These are phyloP conservation scores for Schrankia costaestrigalis DNA, from an alignment of 2,888 invertebrate species.

Conservation along the genomic window DNA sequence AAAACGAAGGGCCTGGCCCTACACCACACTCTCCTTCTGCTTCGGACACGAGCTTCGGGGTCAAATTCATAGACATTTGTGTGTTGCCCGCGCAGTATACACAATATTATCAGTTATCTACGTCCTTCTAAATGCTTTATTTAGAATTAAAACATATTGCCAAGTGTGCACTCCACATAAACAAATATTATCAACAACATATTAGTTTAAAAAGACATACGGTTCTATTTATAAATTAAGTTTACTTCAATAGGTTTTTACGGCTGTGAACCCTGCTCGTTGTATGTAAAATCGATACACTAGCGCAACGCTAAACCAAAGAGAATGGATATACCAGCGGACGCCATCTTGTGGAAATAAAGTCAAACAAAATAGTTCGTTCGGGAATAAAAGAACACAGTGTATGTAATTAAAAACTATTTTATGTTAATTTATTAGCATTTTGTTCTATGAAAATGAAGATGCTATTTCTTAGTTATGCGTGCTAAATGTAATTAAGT, in stretches of 20 bases:
- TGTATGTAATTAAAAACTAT: too few species aligned
- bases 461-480: too few species aligned
- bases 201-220: not conserved
- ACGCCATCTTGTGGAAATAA: conserved; percentile 59
- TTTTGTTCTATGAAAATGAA: too few species aligned
- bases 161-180: not conserved
- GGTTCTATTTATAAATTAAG: conserved; percentile 7
- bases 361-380: conserved; percentile 18
- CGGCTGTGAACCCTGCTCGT: conserved; percentile 54
- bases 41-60: conserved; percentile 80
- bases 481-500: too few species aligned
- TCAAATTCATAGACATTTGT: conserved; percentile 78
- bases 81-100: conserved; percentile 58
- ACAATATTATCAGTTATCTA: conserved; percentile 15
- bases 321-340: conserved; percentile 41
- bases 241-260: conserved; percentile 46
- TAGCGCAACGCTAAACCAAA: conserved; percentile 71
- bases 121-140: conserved; percentile 6
- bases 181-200: not conserved
- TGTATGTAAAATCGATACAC: conserved; percentile 68
- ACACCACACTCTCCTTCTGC: conserved; percentile 75
- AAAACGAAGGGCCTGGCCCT: conserved; percentile 78
- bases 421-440: too few species aligned
- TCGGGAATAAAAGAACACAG: conserved; percentile 24
- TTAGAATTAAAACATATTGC: conserved; percentile 1